A percentile compares a stretch with the other conserved stretches of the same genome.
These are phyloP conservation scores for Porites australiensis DNA, from an alignment of 64 coral and sea anemone species.

Conservation along the genomic window DNA sequence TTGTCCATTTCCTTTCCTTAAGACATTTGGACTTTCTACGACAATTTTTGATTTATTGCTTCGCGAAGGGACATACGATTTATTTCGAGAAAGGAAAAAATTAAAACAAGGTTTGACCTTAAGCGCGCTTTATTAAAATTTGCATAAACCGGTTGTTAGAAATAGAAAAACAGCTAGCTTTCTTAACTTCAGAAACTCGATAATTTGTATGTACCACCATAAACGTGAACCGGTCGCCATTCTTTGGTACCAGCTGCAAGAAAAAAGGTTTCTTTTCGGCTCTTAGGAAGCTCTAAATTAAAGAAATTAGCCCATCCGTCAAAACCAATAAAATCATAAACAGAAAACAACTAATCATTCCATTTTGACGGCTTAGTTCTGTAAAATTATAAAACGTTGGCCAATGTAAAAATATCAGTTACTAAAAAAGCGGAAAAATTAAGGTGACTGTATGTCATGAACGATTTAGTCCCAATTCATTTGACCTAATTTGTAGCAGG, in stretches of 20 bases:
- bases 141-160: conserved; percentile 27
- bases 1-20: neutral
- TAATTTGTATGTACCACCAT: conserved; percentile 44
- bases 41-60: neutral
- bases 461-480: too few relatives aligned
- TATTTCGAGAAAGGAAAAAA: conserved; percentile 12
- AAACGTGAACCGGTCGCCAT: neutral
- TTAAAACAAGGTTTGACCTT: neutral
- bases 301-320: neutral
- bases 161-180: neutral
- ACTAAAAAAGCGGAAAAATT: too few relatives aligned
- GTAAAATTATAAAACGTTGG: neutral
- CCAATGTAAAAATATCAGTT: neutral
- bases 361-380: neutral
- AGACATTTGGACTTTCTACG: neutral
- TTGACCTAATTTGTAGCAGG: neutral
- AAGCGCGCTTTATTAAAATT: neutral
- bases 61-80: neutral
- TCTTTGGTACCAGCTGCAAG: neutral
- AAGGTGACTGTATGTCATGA: neutral
- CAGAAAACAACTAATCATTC: neutral
- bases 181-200: neutral
- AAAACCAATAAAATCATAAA: neutral
- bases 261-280: neutral
- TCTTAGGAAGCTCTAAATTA: neutral